A percentile compares a stretch with the other conserved stretches of the same genome.
These are phyloP conservation scores for Bovichtus diacanthus DNA, from an alignment of 2,797 vertebrate species.

Conservation along the genomic window DNA sequence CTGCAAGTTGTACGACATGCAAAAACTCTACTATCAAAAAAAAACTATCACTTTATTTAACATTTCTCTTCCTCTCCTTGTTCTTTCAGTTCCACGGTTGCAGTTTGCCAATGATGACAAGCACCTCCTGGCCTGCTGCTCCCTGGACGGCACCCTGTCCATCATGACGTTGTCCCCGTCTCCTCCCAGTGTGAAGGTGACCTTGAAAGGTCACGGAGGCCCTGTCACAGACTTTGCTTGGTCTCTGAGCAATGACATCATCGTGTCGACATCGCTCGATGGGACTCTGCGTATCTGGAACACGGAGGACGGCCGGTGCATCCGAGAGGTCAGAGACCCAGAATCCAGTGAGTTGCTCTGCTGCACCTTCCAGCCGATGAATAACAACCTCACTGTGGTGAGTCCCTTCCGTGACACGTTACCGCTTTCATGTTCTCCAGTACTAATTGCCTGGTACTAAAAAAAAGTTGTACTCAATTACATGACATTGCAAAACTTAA, in stretches of 20 bases:
- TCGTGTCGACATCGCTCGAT: slow-evolving; percentile 94
- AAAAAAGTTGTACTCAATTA: neutral
- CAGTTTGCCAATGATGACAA: slow-evolving; percentile 97
- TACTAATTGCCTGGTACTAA: neutral
- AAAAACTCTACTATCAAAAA: no score
- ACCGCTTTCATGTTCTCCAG: neutral
- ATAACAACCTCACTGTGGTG: slow-evolving; percentile 97
- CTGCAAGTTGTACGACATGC: no score
- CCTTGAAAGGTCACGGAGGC: slow-evolving; percentile 89
- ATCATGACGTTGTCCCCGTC: slow-evolving; percentile 92
- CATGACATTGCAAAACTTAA: neutral
- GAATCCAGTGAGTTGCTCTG: slow-evolving; percentile 93
- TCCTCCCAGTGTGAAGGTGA: slow-evolving; percentile 90
- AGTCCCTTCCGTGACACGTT: slow-evolving; percentile 59
- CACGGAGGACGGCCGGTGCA: slow-evolving; percentile 93
- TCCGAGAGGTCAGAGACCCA: slow-evolving; percentile 92
- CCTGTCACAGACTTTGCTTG: slow-evolving; percentile 95
- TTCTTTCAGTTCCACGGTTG: slow-evolving; percentile 88
- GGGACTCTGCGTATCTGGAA: slow-evolving; percentile 95
- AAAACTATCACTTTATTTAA: no score
- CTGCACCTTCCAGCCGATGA: slow-evolving; percentile 96
- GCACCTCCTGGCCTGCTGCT: slow-evolving; percentile 95
- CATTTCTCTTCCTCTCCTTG: neutral
- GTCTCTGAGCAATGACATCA: slow-evolving; percentile 96
- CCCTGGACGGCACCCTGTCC: slow-evolving; percentile 92